A percentile compares a stretch with the other conserved stretches of the same genome.
Conservation (phyloP, 2,888 invertebrate species). For the Eurois occulta region DNA sequence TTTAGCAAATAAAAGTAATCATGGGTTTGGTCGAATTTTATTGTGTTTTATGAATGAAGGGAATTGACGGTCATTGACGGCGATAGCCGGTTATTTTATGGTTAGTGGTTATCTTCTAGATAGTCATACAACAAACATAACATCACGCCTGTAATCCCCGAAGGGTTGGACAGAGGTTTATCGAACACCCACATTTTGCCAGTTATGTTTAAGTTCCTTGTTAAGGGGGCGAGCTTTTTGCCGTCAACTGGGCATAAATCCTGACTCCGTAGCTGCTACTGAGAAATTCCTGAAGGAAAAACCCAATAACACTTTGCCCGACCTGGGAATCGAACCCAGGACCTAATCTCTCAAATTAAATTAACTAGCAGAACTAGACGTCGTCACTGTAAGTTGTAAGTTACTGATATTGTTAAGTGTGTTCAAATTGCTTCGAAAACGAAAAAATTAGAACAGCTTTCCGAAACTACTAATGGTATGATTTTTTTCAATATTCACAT, state of each 20-base stretch:
- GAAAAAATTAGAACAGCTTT: neutral
- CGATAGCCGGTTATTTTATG: too few species aligned
- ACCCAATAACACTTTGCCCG: too few species aligned
- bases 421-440: neutral
- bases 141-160: too few species aligned
- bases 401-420: neutral
- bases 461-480: neutral
- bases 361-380: neutral
- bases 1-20: conserved; percentile 44
- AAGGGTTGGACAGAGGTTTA: too few species aligned
- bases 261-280: too few species aligned
- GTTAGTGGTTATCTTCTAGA: neutral
- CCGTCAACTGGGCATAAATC: too few species aligned
- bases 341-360: neutral
- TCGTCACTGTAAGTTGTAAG: neutral
- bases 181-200: too few species aligned
- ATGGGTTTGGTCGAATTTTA: conserved; percentile 23
- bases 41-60: conserved; percentile 15
- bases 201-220: too few species aligned
- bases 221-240: too few species aligned
- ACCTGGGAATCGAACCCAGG: too few species aligned
- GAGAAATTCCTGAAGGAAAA: too few species aligned
- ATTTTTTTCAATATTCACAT: neutral
- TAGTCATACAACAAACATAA: neutral
- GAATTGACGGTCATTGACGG: conserved; percentile 15